These are phyloP conservation scores for Xenus cinereus DNA, from an alignment of 2,113 vertebrate genomes.

Conservation along the genomic window DNA sequence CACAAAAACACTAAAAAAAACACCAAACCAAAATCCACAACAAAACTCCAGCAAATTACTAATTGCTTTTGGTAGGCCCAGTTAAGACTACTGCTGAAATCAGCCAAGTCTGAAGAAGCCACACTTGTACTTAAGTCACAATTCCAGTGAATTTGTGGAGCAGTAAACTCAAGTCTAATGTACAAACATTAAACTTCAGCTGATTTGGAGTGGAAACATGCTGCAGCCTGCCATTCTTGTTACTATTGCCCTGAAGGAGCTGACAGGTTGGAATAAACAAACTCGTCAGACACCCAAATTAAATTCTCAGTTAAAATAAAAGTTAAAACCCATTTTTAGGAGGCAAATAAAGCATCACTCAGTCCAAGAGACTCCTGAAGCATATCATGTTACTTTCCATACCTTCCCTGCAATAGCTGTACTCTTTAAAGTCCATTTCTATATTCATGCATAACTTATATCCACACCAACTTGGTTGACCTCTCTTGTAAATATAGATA, in stretches of 20 bases:
- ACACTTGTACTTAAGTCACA: background rate
- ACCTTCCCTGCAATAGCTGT: background rate
- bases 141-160: background rate
- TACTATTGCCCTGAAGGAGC: background rate
- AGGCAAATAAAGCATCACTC: background rate
- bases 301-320: background rate
- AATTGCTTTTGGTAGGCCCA: background rate
- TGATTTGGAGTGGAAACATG: accelerated
- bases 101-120: background rate
- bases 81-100: background rate
- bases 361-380: background rate
- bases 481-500: background rate
- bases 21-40: no score
- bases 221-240: background rate
- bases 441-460: background rate
- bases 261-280: background rate
- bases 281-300: background rate
- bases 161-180: background rate
- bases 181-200: background rate
- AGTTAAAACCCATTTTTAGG: background rate
- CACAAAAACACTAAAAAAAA: background rate
- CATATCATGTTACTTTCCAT: background rate
- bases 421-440: background rate
- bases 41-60: background rate
- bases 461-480: background rate